These are phyloP conservation scores for Schlechtendalia chinensis DNA, from an alignment of 1,140 invertebrate species.

Conservation along the genomic window DNA sequence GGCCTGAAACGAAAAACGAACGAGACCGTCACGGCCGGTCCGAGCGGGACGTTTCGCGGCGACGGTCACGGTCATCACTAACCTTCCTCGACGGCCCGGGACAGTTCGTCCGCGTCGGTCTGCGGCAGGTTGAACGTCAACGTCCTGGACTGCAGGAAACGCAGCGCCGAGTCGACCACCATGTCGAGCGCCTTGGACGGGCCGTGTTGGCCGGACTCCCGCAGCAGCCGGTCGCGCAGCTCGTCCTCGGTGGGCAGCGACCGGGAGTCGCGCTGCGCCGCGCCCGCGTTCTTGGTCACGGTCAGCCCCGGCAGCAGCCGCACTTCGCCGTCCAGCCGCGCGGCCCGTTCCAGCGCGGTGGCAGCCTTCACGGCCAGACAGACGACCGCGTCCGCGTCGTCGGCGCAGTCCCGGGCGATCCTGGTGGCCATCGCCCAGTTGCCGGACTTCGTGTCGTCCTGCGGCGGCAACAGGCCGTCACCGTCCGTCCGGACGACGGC, in stretches of 20 bases:
- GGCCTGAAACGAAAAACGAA: conserved; percentile 62
- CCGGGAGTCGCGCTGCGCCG: conserved; percentile 55
- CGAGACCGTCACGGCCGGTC: no score
- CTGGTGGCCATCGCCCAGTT: conserved; percentile 55
- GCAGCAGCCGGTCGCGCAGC: conserved; percentile 32
- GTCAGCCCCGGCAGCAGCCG: conserved; percentile 62
- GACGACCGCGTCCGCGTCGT: conserved; percentile 55
- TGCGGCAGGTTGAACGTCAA: conserved; percentile 73
- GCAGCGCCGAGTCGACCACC: conserved; percentile 69
- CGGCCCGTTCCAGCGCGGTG: conserved; percentile 61
- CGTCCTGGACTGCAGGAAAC: conserved; percentile 75
- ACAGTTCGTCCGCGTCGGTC: conserved; percentile 59
- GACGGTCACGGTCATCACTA: no score
- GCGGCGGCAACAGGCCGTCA: not conserved
- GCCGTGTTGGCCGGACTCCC: conserved; percentile 59
- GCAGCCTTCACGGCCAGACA: conserved; percentile 64
- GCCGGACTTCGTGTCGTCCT: not conserved
- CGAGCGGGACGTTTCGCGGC: no score
- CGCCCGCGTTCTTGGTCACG: conserved; percentile 61
- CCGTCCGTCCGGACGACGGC: conserved; percentile 51
- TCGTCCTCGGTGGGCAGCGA: conserved; percentile 58
- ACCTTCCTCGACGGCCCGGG: conserved; percentile 66
- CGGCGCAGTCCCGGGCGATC: conserved; percentile 56
- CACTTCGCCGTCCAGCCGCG: conserved; percentile 60
- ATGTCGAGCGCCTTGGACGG: conserved; percentile 61